These are phyloP conservation scores for Enteromius unitaeniatus DNA, from an alignment of 2,797 vertebrate genomes.

Conservation along the genomic window DNA sequence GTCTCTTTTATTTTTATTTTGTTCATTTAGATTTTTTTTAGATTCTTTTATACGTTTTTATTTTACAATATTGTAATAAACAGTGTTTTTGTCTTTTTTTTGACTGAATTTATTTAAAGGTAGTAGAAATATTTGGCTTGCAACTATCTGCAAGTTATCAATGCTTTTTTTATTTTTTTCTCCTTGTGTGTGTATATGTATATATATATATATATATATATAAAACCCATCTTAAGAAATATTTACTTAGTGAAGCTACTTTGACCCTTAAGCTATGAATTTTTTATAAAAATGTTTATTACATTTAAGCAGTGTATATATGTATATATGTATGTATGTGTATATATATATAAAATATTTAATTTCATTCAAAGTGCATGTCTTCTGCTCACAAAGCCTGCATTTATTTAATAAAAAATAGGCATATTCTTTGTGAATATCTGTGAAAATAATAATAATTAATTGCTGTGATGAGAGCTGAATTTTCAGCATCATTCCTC, in stretches of 20 bases:
- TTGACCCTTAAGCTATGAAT: neutral
- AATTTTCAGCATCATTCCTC: neutral
- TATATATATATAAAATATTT: neutral
- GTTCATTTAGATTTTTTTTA: too few species aligned
- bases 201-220: too few species aligned
- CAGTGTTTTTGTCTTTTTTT: too few species aligned
- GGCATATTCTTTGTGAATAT: accelerated
- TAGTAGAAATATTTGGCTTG: neutral
- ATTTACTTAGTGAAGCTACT: neutral
- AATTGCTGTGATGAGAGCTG: too few species aligned
- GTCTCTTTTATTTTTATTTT: too few species aligned
- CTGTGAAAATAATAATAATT: neutral
- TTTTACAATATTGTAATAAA: neutral
- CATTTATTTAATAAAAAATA: neutral
- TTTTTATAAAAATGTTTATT: neutral
- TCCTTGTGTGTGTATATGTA: too few species aligned
- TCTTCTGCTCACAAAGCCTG: neutral
- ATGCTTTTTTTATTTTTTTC: too few species aligned
- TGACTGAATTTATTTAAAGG: too few species aligned
- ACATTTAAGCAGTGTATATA: too few species aligned
- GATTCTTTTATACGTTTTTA: too few species aligned
- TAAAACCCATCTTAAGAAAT: neutral
- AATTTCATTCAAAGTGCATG: neutral
- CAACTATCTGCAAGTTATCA: too few species aligned
- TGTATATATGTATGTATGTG: too few species aligned